These are phyloP conservation scores for Coremacera marginata DNA, from an alignment of 2,888 invertebrate species.

Conservation along the genomic window DNA sequence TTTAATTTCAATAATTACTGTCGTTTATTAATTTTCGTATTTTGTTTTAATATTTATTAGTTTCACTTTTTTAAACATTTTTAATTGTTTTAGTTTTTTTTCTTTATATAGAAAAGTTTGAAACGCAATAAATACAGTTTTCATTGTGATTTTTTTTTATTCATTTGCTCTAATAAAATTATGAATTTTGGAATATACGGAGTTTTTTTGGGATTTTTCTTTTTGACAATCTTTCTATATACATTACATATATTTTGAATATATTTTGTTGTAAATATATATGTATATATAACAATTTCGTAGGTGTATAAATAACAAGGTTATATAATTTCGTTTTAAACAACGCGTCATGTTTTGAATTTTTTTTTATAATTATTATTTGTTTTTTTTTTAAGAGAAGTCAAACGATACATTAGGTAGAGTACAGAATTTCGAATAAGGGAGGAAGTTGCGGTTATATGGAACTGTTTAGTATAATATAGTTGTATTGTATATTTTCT, in stretches of 20 bases:
- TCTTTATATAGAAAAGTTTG: constrained; percentile 23
- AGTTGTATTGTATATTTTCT: constrained; percentile 8
- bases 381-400: constrained; percentile 3
- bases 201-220: constrained; percentile 37
- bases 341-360: constrained; percentile 19
- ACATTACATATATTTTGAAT: constrained; percentile 36
- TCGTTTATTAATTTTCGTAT: constrained; percentile 21
- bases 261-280: constrained; percentile 47
- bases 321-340: constrained; percentile 37
- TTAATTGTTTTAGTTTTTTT: constrained; percentile 1
- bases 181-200: constrained; percentile 32
- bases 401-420: constrained; percentile 1
- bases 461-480: background rate
- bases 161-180: constrained; percentile 37
- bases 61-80: background rate
- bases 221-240: constrained; percentile 37
- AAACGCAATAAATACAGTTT: constrained; percentile 34
- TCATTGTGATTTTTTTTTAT: constrained; percentile 14
- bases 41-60: constrained; percentile 18
- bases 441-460: constrained; percentile 18
- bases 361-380: background rate
- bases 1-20: constrained; percentile 19
- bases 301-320: constrained; percentile 46
- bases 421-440: background rate
- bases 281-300: constrained; percentile 44